These are phyloP conservation scores for Drosophila borborema DNA, from an alignment of 2,888 invertebrate species.

Conservation along the genomic window DNA sequence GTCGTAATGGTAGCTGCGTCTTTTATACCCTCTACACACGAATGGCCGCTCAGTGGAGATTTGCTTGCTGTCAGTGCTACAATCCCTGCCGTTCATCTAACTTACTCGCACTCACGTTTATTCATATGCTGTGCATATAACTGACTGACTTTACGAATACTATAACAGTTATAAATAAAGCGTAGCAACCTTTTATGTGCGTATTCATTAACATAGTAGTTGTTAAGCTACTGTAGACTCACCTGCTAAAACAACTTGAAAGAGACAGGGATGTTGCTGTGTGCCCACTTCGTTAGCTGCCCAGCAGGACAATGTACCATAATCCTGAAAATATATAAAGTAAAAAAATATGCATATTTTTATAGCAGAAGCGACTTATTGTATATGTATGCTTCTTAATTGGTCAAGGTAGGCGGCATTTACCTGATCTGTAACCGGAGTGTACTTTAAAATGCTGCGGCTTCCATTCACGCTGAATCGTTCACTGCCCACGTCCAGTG, in stretches of 20 bases:
- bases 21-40: neutral
- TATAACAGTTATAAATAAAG: neutral
- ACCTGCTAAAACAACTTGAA: slow-evolving; percentile 96
- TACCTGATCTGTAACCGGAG: slow-evolving; percentile 87
- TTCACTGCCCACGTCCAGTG: slow-evolving; percentile 92
- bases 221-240: slow-evolving; percentile 68
- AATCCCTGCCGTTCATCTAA: neutral
- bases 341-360: slow-evolving; percentile 11
- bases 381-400: slow-evolving; percentile 34
- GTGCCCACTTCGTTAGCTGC: slow-evolving; percentile 93
- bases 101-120: neutral
- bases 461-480: slow-evolving; percentile 92
- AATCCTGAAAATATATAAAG: slow-evolving; percentile 87
- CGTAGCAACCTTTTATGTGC: slow-evolving; percentile 1
- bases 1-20: neutral
- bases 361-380: neutral
- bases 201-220: slow-evolving; percentile 5
- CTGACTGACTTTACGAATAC: neutral
- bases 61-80: neutral
- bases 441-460: slow-evolving; percentile 89
- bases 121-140: neutral
- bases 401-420: slow-evolving; percentile 45
- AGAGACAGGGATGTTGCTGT: slow-evolving; percentile 93
- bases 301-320: slow-evolving; percentile 95
- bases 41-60: neutral